Base-by-base conservation (phyloP, 2,888 invertebrate genomes). In the Cataglyphis rosenhaueri region DNA sequence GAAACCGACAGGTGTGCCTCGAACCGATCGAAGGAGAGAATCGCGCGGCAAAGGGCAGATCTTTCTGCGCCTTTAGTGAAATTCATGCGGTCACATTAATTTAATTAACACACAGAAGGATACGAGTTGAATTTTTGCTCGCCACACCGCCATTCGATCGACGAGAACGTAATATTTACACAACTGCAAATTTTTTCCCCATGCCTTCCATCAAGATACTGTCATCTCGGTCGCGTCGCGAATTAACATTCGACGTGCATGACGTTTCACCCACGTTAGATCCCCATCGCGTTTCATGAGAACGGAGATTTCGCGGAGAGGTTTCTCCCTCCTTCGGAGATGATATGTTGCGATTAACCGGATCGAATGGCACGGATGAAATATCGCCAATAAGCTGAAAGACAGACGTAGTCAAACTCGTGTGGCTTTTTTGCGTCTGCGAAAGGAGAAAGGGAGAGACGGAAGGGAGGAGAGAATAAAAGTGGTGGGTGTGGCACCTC, bases 401-500 rank as follows among this genome's bases (percentile, higher is more conserved):
- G 57, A 61, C 64, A 64, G 52, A 52, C 52, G 52, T n/a, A 29
- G 64, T 35, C n/a, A 5, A 81, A 59, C 44, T 64, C 57, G 35
- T 15, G 38, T 41, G 12, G 35, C 38, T 76, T 71, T 76, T 83
- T 76, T 44, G 32, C 52, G 41, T 25, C 59, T 15, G 71, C 29
- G 61, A 70, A 41, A 41, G 55, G 86, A 86, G 88, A 44, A 8
- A 52, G 52, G 8, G 52, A 57, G 57, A 70, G 10, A 41, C 52
- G 18, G 55, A 41, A 18, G 71, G 48, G 73, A 73, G 12, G 38
- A 84, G 75, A 41, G 59, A 52, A 64, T 64, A 83, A 86, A 86
- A 86, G 88, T 88, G 88, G 87, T 90, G 91, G 92, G 92, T 91
- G 92, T 92, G 92, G 92, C 90, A 84, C 78, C 61, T n/a, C 35